phyloP scores from a whole-genome alignment of 2,888 invertebrate species.

The Athetis lepigone region DNA sequence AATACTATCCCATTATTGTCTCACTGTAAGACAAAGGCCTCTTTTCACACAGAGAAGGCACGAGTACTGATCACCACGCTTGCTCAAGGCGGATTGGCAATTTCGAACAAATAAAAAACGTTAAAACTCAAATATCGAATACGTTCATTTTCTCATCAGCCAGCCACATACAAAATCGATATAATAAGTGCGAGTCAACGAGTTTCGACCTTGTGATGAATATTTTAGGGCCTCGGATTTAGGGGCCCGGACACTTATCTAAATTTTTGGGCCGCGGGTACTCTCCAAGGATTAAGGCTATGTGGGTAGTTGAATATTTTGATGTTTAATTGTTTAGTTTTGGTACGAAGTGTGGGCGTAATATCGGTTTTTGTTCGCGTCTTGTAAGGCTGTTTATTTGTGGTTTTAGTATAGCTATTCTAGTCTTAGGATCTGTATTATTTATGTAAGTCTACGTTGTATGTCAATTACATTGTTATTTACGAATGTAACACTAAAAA shows the following conservation, averaged over 20 bases:
- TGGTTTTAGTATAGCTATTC: conserved; percentile 2
- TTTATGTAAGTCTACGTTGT: too few species aligned
- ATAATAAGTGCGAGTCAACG: conserved; percentile 32
- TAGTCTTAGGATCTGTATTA: too few species aligned
- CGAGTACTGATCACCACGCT: too few species aligned
- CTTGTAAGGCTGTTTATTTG: neutral
- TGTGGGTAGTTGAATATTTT: conserved; percentile 44
- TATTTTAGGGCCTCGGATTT: conserved; percentile 45
- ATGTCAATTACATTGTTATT: too few species aligned
- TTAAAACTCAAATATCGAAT: neutral
- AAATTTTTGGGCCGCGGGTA: conserved; percentile 43
- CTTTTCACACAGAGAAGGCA: too few species aligned
- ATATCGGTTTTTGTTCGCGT: conserved; percentile 11
- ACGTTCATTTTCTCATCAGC: conserved; percentile 7
- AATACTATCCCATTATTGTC: too few species aligned
- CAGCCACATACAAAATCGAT: conserved; percentile 41
- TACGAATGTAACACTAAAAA: too few species aligned
- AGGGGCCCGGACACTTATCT: conserved; percentile 31
- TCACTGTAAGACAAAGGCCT: too few species aligned
- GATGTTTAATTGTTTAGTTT: conserved; percentile 41
- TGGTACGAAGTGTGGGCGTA: conserved; percentile 14
- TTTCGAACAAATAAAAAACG: too few species aligned
- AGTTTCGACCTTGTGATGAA: conserved; percentile 48
- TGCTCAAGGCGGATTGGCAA: too few species aligned
- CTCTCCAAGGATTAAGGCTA: conserved; percentile 39